Conservation (phyloP, 2,113 vertebrate species). For the Alectura lathami region DNA sequence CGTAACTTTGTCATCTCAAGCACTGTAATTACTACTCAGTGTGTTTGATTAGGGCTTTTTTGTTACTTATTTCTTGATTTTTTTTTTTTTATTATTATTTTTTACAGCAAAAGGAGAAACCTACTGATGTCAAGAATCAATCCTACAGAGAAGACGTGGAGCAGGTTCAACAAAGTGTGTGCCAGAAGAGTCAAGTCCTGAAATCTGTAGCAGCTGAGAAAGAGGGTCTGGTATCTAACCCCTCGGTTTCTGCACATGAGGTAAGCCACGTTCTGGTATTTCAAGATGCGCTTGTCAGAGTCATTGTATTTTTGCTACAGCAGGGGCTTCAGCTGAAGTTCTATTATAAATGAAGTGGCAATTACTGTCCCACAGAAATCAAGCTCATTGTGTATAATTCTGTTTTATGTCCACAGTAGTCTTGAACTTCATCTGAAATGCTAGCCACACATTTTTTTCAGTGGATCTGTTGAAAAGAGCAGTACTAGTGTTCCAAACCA, state of each 20-base stretch:
- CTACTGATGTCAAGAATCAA: background rate
- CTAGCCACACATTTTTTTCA: background rate
- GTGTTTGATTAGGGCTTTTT: slow-evolving; percentile 30
- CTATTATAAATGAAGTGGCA: background rate
- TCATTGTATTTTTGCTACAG: background rate
- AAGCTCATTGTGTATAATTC: background rate
- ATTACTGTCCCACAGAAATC: slow-evolving; percentile 18
- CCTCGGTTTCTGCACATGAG: background rate
- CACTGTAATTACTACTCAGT: background rate
- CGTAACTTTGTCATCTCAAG: background rate
- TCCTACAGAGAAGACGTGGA: background rate
- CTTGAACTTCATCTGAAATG: background rate
- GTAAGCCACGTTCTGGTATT: background rate
- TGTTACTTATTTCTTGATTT: slow-evolving; percentile 33
- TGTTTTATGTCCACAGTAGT: background rate
- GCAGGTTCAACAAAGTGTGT: background rate
- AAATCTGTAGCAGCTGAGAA: background rate
- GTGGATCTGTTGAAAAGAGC: background rate
- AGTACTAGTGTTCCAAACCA: background rate
- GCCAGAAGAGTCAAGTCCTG: background rate
- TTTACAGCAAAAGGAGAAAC: background rate
- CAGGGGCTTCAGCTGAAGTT: background rate
- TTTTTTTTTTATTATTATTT: background rate
- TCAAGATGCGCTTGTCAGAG: background rate
- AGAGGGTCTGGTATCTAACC: background rate